These are phyloP conservation scores for Notolabrus celidotus DNA, from an alignment of 2,797 vertebrate genomes.

Conservation along the genomic window DNA sequence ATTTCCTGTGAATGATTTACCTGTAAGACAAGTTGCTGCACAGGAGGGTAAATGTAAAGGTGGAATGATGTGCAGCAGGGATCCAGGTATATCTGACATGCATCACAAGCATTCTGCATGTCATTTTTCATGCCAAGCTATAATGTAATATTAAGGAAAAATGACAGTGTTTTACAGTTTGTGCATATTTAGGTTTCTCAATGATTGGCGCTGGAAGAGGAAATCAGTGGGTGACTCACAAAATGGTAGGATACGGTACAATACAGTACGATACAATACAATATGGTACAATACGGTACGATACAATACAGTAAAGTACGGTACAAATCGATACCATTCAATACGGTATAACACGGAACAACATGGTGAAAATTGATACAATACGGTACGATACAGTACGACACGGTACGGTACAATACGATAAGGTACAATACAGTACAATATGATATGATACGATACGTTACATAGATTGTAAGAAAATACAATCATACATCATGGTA, in stretches of 20 bases:
- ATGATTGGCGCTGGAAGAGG: neutral
- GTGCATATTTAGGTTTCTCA: constrained; percentile 2
- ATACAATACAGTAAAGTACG: neutral
- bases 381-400: neutral
- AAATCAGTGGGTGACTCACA: neutral
- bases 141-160: constrained; percentile 25
- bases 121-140: constrained; percentile 24
- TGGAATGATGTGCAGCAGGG: constrained; percentile 35
- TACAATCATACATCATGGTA: no score
- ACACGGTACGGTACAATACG: no score
- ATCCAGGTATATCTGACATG: constrained; percentile 13
- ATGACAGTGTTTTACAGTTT: neutral
- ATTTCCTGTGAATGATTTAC: constrained; percentile 20
- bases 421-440: no score
- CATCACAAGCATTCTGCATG: constrained; percentile 10
- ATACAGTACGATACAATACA: no score
- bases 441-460: no score
- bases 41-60: constrained; percentile 23
- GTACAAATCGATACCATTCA: neutral
- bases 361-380: neutral
- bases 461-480: no score
- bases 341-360: no score
- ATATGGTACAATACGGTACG: neutral
- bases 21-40: constrained; percentile 27
- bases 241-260: no score